A percentile compares a stretch with the other conserved stretches of the same genome.
Evolutionary conservation across 2,888 invertebrate species (phyloP).

Genomic region (Gerosis bhagava): DNA sequence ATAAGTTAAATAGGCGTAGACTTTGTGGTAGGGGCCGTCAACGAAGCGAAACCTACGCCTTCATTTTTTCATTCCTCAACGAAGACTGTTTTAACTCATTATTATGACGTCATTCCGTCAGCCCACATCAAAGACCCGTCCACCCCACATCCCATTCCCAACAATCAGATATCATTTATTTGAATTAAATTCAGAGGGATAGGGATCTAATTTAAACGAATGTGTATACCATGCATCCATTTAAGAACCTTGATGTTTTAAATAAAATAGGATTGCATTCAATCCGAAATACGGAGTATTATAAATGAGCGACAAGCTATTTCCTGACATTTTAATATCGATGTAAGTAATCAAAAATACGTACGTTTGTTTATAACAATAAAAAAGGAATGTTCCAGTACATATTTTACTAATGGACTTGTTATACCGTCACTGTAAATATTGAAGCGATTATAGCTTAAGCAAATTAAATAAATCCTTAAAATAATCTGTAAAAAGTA

Average conservation of each 20-base stretch:
- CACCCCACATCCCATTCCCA: conserved; percentile 64
- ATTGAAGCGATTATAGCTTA: no score
- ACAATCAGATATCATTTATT: conserved; percentile 58
- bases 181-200: conserved; percentile 35
- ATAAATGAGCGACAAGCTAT: conserved; percentile 66
- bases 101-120: conserved; percentile 78
- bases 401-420: no score
- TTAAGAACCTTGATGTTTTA: conserved; percentile 45
- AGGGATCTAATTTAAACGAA: conserved; percentile 46
- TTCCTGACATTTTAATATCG: conserved; percentile 75
- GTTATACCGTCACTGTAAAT: not conserved
- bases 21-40: conserved; percentile 55
- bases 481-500: no score
- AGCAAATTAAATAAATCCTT: no score
- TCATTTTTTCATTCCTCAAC: conserved; percentile 53
- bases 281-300: conserved; percentile 33
- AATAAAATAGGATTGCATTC: conserved; percentile 20
- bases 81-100: conserved; percentile 70
- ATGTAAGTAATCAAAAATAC: conserved; percentile 53
- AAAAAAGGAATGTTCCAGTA: conserved; percentile 52
- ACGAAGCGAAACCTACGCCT: conserved; percentile 70
- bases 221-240: conserved; percentile 19
- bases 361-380: conserved; percentile 70
- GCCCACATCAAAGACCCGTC: conserved; percentile 74
- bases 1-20: conserved; percentile 63